Percentiles rank a stretch among this genome's conserved stretches.
These are phyloP conservation scores for Ctenosaura bakeri DNA, from an alignment of 2,797 vertebrate species.

Conservation along the genomic window DNA sequence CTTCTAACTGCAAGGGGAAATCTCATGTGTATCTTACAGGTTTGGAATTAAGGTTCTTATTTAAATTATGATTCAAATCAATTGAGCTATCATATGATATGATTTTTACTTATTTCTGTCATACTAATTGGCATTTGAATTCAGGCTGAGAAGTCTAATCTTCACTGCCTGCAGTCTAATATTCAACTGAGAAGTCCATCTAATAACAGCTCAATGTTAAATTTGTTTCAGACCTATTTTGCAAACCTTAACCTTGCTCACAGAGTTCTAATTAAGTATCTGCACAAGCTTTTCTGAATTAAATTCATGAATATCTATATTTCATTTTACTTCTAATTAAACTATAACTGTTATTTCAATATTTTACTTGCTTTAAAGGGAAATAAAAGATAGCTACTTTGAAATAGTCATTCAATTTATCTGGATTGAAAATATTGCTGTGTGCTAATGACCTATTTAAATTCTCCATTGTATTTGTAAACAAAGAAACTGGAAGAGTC, in stretches of 20 bases:
- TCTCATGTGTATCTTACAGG: too few species aligned
- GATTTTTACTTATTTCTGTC: neutral
- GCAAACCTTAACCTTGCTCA: slow-evolving; percentile 12
- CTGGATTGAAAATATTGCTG: neutral
- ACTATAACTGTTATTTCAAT: slow-evolving; percentile 9
- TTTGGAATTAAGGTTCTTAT: neutral
- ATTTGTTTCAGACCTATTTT: slow-evolving; percentile 26
- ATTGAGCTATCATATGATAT: neutral
- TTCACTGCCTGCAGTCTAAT: neutral
- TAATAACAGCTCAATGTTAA: slow-evolving; percentile 14
- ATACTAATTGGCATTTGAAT: slow-evolving; percentile 9
- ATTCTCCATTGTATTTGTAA: neutral
- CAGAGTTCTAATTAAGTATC: slow-evolving; percentile 26
- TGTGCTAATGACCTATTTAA: neutral
- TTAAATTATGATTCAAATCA: neutral
- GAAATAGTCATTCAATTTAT: slow-evolving; percentile 8
- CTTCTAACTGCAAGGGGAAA: too few species aligned
- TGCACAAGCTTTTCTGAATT: slow-evolving; percentile 15
- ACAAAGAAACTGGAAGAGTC: neutral
- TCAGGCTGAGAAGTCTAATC: neutral
- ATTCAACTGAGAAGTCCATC: neutral
- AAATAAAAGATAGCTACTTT: slow-evolving; percentile 2
- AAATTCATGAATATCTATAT: slow-evolving; percentile 37
- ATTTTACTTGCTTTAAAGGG: slow-evolving; percentile 6
- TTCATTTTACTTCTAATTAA: slow-evolving; percentile 38